Conservation (phyloP, 2,888 invertebrate species). For the Polydrusus tereticollis region DNA sequence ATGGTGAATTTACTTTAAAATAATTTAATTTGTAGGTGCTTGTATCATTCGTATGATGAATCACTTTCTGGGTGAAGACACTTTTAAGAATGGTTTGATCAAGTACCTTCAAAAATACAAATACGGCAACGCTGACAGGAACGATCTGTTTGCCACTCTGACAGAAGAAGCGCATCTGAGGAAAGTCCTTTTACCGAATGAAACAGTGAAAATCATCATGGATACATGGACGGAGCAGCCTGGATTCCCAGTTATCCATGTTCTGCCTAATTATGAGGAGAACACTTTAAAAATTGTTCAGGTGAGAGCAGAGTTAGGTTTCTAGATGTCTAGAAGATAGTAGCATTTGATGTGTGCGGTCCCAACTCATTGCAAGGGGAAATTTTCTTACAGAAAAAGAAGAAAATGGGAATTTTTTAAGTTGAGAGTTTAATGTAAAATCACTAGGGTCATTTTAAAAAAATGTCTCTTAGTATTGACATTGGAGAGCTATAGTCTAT, state of each 20-base stretch:
- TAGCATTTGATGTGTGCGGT: too few relatives aligned
- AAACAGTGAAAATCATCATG: constrained; percentile 74
- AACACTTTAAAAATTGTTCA: constrained; percentile 65
- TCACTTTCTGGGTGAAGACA: constrained; percentile 75
- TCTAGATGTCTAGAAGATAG: too few relatives aligned
- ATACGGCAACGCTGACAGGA: constrained; percentile 74
- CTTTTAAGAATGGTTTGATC: constrained; percentile 70
- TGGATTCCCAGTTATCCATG: constrained; percentile 77
- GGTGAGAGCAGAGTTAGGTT: constrained; percentile 59
- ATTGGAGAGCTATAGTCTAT: too few relatives aligned
- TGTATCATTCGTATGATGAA: constrained; percentile 81
- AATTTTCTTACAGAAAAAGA: too few relatives aligned
- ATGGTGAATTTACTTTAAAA: too few relatives aligned
- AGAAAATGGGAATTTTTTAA: too few relatives aligned
- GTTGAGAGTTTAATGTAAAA: too few relatives aligned
- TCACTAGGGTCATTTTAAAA: too few relatives aligned
- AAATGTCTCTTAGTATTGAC: too few relatives aligned
- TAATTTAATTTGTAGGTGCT: constrained; percentile 70
- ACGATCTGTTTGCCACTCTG: constrained; percentile 78
- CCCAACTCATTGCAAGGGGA: too few relatives aligned
- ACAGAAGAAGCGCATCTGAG: constrained; percentile 70
- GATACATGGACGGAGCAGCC: constrained; percentile 77
- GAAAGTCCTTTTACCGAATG: constrained; percentile 61
- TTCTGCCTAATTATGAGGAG: constrained; percentile 66
- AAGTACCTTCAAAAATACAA: constrained; percentile 69